These are phyloP conservation scores for Conistra vaccinii DNA, from an alignment of 2,888 invertebrate genomes.

Conservation along the genomic window DNA sequence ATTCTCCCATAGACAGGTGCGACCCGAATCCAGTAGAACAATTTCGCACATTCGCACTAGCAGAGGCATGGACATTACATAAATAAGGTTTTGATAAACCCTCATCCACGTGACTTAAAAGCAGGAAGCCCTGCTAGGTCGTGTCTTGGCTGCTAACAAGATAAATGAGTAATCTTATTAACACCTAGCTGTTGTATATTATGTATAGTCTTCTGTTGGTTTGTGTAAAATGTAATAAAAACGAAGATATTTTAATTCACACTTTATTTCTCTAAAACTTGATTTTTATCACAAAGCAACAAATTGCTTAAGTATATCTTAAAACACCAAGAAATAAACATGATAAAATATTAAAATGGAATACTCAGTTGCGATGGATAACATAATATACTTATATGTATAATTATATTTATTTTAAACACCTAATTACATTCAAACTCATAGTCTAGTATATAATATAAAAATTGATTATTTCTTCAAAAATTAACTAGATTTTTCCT, in stretches of 20 bases:
- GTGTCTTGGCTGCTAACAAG: constrained; percentile 38
- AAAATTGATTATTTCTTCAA: constrained; percentile 56
- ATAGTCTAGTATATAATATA: constrained; percentile 47
- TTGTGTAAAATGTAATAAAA: constrained; percentile 7
- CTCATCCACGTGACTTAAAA: constrained; percentile 1
- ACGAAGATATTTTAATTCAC: constrained; percentile 45
- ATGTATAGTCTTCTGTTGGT: neutral
- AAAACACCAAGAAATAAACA: constrained; percentile 65
- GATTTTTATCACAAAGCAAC: constrained; percentile 66
- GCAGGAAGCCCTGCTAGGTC: constrained; percentile 39
- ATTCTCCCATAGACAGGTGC: too few relatives aligned
- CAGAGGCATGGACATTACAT: neutral
- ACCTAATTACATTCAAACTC: constrained; percentile 62
- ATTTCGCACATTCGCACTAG: too few relatives aligned
- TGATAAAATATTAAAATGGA: constrained; percentile 70
- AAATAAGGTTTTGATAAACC: constrained; percentile 5
- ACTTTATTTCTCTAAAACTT: constrained; percentile 67
- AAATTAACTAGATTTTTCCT: constrained; percentile 58
- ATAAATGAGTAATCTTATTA: constrained; percentile 48
- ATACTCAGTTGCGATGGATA: constrained; percentile 67
- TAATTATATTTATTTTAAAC: constrained; percentile 51
- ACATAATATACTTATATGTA: constrained; percentile 56
- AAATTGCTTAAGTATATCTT: constrained; percentile 56
- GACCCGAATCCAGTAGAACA: too few relatives aligned
- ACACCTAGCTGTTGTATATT: constrained; percentile 15